Evolutionary conservation across 2,888 invertebrate species (phyloP).

Genomic region (Cheilosia urbana): DNA sequence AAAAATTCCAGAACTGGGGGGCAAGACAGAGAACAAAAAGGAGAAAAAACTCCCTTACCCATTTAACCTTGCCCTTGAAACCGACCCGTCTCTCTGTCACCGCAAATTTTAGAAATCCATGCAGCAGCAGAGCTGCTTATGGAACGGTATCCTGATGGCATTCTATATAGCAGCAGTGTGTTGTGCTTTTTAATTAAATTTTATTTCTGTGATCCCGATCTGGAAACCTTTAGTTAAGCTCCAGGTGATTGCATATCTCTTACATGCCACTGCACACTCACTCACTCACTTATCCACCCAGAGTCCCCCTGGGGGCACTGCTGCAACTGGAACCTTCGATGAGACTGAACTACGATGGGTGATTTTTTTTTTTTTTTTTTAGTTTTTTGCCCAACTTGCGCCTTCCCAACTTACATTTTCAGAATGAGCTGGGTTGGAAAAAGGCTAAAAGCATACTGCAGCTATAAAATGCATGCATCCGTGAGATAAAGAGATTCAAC

Average conservation of each 20-base stretch:
- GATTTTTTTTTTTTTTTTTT: not conserved
- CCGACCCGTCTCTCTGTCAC: not conserved
- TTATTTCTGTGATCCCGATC: conserved; percentile 63
- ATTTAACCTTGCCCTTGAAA: conserved; percentile 1
- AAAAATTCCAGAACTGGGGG: not conserved
- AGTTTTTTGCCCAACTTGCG: not conserved
- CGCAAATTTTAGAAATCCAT: conserved; percentile 3
- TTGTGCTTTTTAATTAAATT: conserved; percentile 74
- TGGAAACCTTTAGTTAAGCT: conserved; percentile 55
- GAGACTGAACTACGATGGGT: conserved; percentile 1
- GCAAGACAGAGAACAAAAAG: too few relatives aligned
- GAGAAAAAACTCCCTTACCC: not conserved
- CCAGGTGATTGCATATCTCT: conserved; percentile 64
- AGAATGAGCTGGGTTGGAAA: conserved; percentile 10
- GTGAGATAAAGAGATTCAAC: conserved; percentile 61
- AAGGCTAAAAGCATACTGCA: conserved; percentile 48
- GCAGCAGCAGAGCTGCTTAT: not conserved
- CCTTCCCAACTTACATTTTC: conserved; percentile 19
- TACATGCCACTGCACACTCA: conserved; percentile 64
- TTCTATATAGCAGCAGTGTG: conserved; percentile 21
- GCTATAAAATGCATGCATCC: conserved; percentile 69
- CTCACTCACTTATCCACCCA: conserved; percentile 36
- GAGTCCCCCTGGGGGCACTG: not conserved
- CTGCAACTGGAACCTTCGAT: conserved; percentile 12
- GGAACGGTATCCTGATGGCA: not conserved